These are phyloP conservation scores for Neopipo cinnamomea DNA, from an alignment of 2,113 vertebrate species.

Conservation along the genomic window DNA sequence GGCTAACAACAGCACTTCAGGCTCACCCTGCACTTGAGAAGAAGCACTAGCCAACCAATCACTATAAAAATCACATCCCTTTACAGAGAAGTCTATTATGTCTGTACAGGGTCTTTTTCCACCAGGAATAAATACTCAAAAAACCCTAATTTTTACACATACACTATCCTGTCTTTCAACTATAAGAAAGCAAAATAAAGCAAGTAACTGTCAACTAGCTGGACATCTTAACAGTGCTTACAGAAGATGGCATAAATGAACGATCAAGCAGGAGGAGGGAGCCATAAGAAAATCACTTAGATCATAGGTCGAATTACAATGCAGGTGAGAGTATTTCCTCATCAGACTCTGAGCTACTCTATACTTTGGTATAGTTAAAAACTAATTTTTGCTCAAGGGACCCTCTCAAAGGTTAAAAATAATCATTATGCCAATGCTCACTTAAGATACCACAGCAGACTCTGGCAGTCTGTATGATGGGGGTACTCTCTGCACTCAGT, in stretches of 20 bases:
- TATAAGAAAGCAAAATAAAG: neutral
- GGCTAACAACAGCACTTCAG: neutral
- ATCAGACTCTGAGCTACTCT: neutral
- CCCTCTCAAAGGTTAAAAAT: conserved; percentile 30
- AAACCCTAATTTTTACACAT: neutral
- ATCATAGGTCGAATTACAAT: neutral
- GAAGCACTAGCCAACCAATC: neutral
- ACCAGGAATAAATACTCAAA: neutral
- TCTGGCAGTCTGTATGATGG: neutral
- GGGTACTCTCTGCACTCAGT: neutral
- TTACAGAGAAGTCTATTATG: neutral
- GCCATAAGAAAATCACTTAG: neutral
- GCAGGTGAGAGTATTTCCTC: neutral
- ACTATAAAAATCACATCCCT: neutral
- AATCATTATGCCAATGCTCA: neutral
- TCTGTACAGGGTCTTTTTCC: neutral
- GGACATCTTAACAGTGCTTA: neutral
- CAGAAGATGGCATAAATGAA: neutral
- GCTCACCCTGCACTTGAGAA: neutral
- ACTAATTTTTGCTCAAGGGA: neutral
- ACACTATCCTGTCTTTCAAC: neutral
- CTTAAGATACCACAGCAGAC: conserved; percentile 4
- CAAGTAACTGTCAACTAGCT: neutral
- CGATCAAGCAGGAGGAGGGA: neutral
- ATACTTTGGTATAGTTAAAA: neutral